Evolutionary conservation across 2,888 invertebrate genomes (phyloP), one percentile per base, ranked within the genome.

Genomic region (Catocala fraxini): DNA sequence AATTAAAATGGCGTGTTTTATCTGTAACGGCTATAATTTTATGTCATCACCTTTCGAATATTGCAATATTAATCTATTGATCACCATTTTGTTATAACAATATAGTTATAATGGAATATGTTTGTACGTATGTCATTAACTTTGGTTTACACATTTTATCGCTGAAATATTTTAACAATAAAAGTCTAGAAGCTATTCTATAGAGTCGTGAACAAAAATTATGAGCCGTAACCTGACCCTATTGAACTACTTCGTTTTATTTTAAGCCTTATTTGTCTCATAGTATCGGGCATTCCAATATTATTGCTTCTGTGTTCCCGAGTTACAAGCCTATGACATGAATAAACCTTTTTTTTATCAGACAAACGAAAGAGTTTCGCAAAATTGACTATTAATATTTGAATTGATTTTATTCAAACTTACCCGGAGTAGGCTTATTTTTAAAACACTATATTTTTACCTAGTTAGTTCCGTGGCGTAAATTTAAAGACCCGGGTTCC

Each of bases 91-190:
- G 62, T 57, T 42, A 47, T 13, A 39, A 47, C 12, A 52, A 66
- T 66, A 35, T 46, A 13, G 34, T 15, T 49, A 46, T 54, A 56
- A 52, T 60, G 13, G 41, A 15, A 58, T 61, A 48, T 53, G 45
- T 61, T 59, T 66, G 70, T 70, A 39, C 34, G 59, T 15, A 49
- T 47, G 35, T 46, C 43, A 51, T 58, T 43, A 39, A 53, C 25
- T 59, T 56, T 25, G 15, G 43, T 56, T 41, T 11, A 7, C 60
- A 34, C n/a, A 46, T 60, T 47, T 58, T 57, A 53, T 64, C 39
- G 47, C 33, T 7, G 56, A 55, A 67, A 70, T 73, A 67, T 59
- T 62, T 63, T 59, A 67, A 59, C 46, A 59, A 55, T 57, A 72
- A 57, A 15, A 41, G 56, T 13, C 39, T 13, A 48, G 41, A 11